phyloP scores from a whole-genome alignment of 2,888 invertebrate genomes.

The Ennomos fuscantarius region DNA sequence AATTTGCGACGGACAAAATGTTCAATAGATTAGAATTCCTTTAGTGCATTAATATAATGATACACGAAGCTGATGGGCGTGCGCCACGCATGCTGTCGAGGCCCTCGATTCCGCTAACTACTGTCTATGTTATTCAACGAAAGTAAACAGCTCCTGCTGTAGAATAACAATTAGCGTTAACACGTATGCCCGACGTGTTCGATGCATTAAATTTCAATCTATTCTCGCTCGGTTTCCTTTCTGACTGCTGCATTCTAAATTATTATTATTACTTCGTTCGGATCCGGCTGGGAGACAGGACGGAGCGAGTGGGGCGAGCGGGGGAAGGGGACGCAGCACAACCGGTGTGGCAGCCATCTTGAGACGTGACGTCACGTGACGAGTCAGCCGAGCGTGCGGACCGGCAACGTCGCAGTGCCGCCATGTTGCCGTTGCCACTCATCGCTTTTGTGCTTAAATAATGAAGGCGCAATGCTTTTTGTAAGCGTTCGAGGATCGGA shows the following conservation, averaged over 20 bases:
- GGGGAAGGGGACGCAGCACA: conserved; percentile 64
- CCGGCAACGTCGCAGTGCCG: conserved; percentile 75
- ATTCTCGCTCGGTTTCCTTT: conserved; percentile 81
- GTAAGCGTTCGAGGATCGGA: conserved; percentile 70
- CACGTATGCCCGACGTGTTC: conserved; percentile 68
- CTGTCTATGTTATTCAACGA: conserved; percentile 74
- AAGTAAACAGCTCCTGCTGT: conserved; percentile 80
- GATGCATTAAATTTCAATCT: conserved; percentile 82
- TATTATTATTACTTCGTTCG: conserved; percentile 73
- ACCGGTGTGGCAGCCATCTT: conserved; percentile 83
- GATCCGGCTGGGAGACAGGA: conserved; percentile 77
- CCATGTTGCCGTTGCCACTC: conserved; percentile 68
- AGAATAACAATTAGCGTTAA: conserved; percentile 77
- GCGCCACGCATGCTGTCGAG: conserved; percentile 53
- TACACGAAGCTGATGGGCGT: conserved; percentile 51
- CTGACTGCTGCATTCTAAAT: conserved; percentile 78
- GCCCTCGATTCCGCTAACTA: conserved; percentile 66
- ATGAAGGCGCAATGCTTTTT: conserved; percentile 66
- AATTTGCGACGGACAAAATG: conserved; percentile 35
- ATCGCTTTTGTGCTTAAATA: conserved; percentile 69
- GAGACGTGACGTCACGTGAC: conserved; percentile 85
- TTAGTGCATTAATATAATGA: conserved; percentile 52
- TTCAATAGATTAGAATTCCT: conserved; percentile 43
- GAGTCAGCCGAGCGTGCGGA: conserved; percentile 78
- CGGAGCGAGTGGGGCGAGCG: conserved; percentile 41